phyloP scores from a whole-genome alignment of 2,113 vertebrate genomes.

The Anoura caudifer region DNA sequence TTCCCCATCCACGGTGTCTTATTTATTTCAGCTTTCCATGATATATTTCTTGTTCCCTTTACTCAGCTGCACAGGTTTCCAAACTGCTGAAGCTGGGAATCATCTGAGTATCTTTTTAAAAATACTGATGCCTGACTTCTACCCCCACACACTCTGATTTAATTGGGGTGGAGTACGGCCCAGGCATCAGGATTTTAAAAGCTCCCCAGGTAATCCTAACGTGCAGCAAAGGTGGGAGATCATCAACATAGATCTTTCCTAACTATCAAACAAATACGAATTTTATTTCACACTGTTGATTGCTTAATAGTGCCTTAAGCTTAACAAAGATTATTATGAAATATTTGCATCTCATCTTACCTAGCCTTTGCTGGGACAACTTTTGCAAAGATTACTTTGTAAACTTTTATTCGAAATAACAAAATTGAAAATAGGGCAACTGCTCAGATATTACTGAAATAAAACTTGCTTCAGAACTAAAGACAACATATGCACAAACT shows the following conservation, averaged over 20 bases:
- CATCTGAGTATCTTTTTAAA: background rate
- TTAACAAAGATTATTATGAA: background rate
- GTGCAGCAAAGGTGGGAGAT: background rate
- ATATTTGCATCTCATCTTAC: conserved; percentile 3
- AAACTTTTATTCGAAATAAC: background rate
- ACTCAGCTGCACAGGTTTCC: background rate
- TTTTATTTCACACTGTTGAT: background rate
- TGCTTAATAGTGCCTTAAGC: background rate
- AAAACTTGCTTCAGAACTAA: conserved; percentile 43
- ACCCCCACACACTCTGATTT: background rate
- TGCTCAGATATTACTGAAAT: background rate
- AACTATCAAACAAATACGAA: background rate
- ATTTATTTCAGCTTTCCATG: background rate
- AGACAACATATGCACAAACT: background rate
- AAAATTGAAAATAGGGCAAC: conserved; percentile 21
- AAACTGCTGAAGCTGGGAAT: background rate
- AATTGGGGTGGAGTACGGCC: background rate
- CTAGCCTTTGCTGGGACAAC: background rate
- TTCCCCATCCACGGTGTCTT: background rate
- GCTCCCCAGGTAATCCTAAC: background rate
- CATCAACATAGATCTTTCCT: background rate
- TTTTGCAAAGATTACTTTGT: background rate
- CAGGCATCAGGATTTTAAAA: background rate
- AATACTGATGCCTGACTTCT: background rate
- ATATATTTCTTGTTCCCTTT: background rate